phyloP scores from a whole-genome alignment of 2,888 invertebrate species.

The Drosophila fulvimacula region DNA sequence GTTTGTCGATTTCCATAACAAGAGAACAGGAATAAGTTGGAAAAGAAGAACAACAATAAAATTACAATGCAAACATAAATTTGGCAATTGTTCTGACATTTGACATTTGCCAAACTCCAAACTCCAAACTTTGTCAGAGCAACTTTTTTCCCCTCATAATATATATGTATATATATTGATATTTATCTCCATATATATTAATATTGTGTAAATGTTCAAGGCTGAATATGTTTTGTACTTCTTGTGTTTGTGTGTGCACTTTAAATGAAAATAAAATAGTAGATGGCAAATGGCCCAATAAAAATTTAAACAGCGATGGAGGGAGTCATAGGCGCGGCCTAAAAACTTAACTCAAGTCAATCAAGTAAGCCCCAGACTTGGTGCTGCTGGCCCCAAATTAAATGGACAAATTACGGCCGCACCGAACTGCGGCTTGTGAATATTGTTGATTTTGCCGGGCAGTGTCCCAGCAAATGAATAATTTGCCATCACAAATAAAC shows the following conservation, averaged over 20 bases:
- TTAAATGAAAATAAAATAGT: constrained; percentile 54
- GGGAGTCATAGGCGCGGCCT: constrained; percentile 18
- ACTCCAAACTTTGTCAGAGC: constrained; percentile 33
- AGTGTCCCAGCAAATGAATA: constrained; percentile 64
- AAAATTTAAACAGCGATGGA: constrained; percentile 44
- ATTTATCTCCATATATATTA: constrained; percentile 14
- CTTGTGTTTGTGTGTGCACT: constrained; percentile 36
- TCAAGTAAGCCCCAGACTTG: constrained; percentile 3
- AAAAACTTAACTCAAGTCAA: not conserved
- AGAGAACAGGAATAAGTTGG: constrained; percentile 10
- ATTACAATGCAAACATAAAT: constrained; percentile 54
- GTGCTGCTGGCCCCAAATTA: constrained; percentile 51
- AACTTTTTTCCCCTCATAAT: constrained; percentile 33
- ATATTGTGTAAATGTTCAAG: constrained; percentile 68
- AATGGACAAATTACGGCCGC: constrained; percentile 63
- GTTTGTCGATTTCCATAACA: constrained; percentile 59
- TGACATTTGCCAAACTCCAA: constrained; percentile 30
- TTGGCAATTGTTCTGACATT: constrained; percentile 50
- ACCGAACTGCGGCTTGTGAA: constrained; percentile 32
- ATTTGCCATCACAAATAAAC: constrained; percentile 73
- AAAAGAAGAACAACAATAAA: constrained; percentile 5
- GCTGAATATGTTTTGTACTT: constrained; percentile 63
- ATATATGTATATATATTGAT: not conserved
- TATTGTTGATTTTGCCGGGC: constrained; percentile 29
- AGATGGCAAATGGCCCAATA: constrained; percentile 40